Evolutionary conservation across 2,888 invertebrate species (phyloP).

Genomic region (Watsonalla cultraria): DNA sequence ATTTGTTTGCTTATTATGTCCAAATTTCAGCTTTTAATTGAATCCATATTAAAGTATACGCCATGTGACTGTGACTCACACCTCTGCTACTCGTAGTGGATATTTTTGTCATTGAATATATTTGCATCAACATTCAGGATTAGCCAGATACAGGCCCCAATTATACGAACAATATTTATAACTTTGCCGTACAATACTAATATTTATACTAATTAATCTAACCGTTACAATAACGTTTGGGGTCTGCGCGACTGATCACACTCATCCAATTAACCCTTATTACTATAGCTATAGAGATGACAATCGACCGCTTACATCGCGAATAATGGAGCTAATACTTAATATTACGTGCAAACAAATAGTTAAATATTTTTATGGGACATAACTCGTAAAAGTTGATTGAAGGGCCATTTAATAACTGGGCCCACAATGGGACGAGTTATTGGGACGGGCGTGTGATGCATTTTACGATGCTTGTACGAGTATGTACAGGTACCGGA

Average conservation of each 20-base stretch:
- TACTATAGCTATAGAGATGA: conserved; percentile 19
- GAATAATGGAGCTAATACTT: conserved; percentile 47
- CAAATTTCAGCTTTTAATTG: no score
- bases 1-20: no score
- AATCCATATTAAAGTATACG: no score
- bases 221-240: conserved; percentile 26
- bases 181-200: conserved; percentile 40
- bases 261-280: conserved; percentile 16
- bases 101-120: no score
- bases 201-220: conserved; percentile 53
- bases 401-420: conserved; percentile 61
- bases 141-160: neutral
- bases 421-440: conserved; percentile 40
- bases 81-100: no score
- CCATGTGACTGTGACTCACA: no score
- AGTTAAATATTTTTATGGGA: conserved; percentile 76
- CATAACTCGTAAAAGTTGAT: conserved; percentile 73
- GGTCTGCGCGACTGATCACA: conserved; percentile 10
- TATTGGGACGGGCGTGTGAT: conserved; percentile 42
- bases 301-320: conserved; percentile 17
- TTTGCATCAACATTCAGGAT: neutral
- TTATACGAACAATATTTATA: conserved; percentile 19
- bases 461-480: conserved; percentile 21
- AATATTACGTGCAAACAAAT: conserved; percentile 74
- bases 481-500: conserved; percentile 2